Conservation (phyloP, 2,113 vertebrate genomes). For the human region DNA sequence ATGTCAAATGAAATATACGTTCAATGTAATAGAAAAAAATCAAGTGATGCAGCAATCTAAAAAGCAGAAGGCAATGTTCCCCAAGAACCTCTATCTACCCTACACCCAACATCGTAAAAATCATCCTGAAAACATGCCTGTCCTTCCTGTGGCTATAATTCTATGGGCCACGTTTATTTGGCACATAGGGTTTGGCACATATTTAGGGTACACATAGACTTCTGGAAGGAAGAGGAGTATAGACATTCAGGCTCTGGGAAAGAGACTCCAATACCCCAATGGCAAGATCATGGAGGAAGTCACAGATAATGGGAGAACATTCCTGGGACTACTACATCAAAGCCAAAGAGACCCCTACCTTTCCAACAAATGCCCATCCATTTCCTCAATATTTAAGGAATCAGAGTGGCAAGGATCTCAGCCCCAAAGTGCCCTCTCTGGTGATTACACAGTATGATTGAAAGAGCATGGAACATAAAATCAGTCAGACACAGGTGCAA, state of each 20-base stretch:
- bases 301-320: neutral
- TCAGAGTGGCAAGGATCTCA: neutral
- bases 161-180: neutral
- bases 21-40: neutral
- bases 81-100: neutral
- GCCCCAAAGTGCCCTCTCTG: neutral
- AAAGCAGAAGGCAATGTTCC: neutral
- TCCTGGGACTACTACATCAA: neutral
- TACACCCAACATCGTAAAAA: neutral
- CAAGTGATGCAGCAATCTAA: neutral
- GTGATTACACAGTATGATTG: neutral
- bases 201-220: neutral
- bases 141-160: neutral
- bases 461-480: neutral
- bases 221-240: rapidly evolving
- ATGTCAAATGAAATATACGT: neutral
- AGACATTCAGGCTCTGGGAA: neutral
- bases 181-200: too few species aligned
- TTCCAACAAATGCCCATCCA: neutral
- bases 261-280: neutral
- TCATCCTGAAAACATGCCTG: neutral
- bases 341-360: neutral
- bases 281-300: neutral
- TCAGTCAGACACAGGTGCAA: neutral
- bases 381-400: neutral